phyloP scores from a whole-genome alignment of 2,888 invertebrate genomes.

The Acronicta leporina region DNA sequence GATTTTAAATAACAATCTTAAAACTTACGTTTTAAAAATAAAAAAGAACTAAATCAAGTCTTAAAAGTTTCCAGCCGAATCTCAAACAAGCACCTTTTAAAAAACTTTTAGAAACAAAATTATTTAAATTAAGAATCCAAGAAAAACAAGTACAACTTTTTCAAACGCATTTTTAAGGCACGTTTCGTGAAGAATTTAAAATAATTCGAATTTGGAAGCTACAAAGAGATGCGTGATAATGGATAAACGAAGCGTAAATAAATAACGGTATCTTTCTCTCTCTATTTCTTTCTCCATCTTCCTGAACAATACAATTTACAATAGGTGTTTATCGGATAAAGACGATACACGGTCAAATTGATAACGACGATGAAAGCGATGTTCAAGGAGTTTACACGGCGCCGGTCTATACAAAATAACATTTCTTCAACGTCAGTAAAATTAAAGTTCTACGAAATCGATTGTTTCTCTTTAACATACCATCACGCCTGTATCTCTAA shows the following conservation, averaged over 20 bases:
- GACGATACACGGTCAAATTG: conserved; percentile 70
- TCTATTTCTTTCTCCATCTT: conserved; percentile 30
- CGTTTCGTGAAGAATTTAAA: conserved; percentile 17
- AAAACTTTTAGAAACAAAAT: conserved; percentile 10
- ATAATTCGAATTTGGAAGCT: conserved; percentile 19
- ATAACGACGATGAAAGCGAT: conserved; percentile 53
- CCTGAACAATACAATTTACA: conserved; percentile 58
- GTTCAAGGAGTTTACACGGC: conserved; percentile 1
- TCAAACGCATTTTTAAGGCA: conserved; percentile 4
- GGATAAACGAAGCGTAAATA: conserved; percentile 32
- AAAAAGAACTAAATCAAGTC: conserved; percentile 10
- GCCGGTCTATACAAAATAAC: conserved; percentile 1
- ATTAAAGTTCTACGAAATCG: too few species aligned
- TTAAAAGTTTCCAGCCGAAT: conserved; percentile 9
- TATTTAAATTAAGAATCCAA: background rate
- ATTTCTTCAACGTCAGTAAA: background rate
- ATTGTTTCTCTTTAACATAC: too few species aligned
- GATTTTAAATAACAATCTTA: too few species aligned
- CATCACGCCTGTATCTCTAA: too few species aligned
- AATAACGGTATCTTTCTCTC: conserved; percentile 36
- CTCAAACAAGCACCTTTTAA: conserved; percentile 5
- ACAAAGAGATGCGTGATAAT: conserved; percentile 18
- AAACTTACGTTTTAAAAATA: background rate
- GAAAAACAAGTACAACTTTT: background rate
- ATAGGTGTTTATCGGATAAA: conserved; percentile 53